Conservation (phyloP, 2,888 invertebrate genomes). For the Adelphocoris suturalis region DNA sequence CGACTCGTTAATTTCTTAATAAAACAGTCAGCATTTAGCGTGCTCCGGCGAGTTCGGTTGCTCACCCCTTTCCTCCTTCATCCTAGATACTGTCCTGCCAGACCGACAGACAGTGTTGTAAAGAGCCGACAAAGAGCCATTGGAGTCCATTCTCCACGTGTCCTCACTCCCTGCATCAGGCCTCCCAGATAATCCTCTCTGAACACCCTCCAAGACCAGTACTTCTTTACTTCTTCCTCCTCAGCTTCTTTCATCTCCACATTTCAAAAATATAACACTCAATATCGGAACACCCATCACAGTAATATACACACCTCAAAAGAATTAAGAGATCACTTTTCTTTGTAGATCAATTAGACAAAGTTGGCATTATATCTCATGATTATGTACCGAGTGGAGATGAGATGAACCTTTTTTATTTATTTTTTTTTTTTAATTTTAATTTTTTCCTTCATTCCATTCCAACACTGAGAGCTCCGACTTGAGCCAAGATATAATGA, state of each 20-base stretch:
- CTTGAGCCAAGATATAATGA: too few relatives aligned
- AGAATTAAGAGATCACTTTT: too few relatives aligned
- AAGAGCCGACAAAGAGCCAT: slow-evolving; percentile 64
- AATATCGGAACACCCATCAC: too few relatives aligned
- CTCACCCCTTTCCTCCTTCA: not conserved
- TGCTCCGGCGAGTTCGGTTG: slow-evolving; percentile 44
- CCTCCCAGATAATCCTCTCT: slow-evolving; percentile 27
- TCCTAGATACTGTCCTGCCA: slow-evolving; percentile 56
- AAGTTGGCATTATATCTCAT: too few relatives aligned
- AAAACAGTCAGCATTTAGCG: slow-evolving; percentile 69
- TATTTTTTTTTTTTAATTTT: too few relatives aligned
- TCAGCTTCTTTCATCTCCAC: not conserved
- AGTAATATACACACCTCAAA: too few relatives aligned
- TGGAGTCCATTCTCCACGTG: slow-evolving; percentile 49
- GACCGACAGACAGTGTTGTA: slow-evolving; percentile 61
- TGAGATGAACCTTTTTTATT: too few relatives aligned
- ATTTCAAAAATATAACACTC: too few relatives aligned
- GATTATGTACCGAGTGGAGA: too few relatives aligned
- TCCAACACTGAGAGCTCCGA: too few relatives aligned
- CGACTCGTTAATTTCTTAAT: slow-evolving; percentile 71
- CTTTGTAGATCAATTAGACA: too few relatives aligned
- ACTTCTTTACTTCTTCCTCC: not conserved
- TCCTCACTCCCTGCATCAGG: slow-evolving; percentile 5
- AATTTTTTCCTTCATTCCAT: too few relatives aligned
- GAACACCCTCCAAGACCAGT: not conserved